phyloP scores from a whole-genome alignment of 2,797 vertebrate genomes.

The Cephalopachus bancanus region DNA sequence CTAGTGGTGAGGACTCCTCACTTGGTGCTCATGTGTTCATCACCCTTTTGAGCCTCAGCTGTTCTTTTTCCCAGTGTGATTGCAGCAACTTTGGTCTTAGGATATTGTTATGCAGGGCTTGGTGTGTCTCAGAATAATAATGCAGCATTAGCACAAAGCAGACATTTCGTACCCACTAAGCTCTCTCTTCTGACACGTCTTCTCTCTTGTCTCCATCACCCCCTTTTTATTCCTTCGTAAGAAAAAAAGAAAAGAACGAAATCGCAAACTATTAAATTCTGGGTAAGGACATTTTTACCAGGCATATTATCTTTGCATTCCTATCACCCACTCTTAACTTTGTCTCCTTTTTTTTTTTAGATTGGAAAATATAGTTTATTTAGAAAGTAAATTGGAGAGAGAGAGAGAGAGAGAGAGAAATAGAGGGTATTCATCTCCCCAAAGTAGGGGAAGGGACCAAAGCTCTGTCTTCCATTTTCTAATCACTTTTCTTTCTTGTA shows the following conservation, averaged over 20 bases:
- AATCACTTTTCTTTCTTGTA: not conserved
- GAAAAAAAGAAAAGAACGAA: not conserved
- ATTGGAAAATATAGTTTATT: no score
- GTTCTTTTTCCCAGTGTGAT: not conserved
- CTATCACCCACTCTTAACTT: not conserved
- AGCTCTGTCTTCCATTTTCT: not conserved
- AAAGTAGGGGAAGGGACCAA: no score
- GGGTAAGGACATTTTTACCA: not conserved
- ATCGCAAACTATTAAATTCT: not conserved
- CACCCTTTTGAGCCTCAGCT: not conserved
- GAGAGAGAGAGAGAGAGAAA: no score
- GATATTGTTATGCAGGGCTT: not conserved
- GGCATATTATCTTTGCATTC: not conserved
- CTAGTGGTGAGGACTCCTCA: not conserved
- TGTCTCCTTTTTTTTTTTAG: not conserved
- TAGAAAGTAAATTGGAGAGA: no score
- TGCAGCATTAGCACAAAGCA: not conserved
- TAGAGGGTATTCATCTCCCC: no score
- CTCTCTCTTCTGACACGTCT: not conserved
- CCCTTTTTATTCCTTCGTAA: not conserved
- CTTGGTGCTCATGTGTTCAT: not conserved
- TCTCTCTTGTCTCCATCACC: not conserved
- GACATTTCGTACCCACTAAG: not conserved
- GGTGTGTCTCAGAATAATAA: not conserved
- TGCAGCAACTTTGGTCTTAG: fast-evolving